Evolutionary conservation across 2,888 invertebrate genomes (phyloP).

Genomic region (Antheraea yamamai): DNA sequence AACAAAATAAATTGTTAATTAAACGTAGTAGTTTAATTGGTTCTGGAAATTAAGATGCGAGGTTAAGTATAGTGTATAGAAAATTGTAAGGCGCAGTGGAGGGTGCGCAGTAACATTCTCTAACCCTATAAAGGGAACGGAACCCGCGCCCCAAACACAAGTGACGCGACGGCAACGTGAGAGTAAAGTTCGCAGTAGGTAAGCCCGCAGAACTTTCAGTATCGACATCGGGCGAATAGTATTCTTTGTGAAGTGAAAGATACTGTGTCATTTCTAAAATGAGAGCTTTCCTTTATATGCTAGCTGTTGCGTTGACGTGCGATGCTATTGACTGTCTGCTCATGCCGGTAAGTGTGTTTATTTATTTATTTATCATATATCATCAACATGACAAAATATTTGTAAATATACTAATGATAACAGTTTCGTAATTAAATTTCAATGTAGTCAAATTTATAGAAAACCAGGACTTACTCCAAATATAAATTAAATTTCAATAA

Average conservation of each 20-base stretch:
- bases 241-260: constrained; percentile 53
- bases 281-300: constrained; percentile 59
- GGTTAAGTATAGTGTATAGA: constrained; percentile 27
- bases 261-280: constrained; percentile 50
- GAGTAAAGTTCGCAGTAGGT: constrained; percentile 43
- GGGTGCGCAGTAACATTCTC: constrained; percentile 69
- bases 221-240: constrained; percentile 28
- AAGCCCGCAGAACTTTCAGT: constrained; percentile 49
- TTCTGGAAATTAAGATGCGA: background rate
- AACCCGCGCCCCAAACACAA: constrained; percentile 70
- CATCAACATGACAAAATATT: too few relatives aligned
- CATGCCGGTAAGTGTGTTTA: constrained; percentile 62
- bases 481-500: too few relatives aligned
- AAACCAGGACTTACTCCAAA: too few relatives aligned
- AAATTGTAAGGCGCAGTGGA: constrained; percentile 58
- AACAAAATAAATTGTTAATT: background rate
- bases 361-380: too few relatives aligned
- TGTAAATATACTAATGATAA: too few relatives aligned
- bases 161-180: constrained; percentile 58
- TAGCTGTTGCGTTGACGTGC: constrained; percentile 56
- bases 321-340: constrained; percentile 59
- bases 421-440: too few relatives aligned
- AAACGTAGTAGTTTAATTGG: background rate
- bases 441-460: too few relatives aligned
- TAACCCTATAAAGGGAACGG: constrained; percentile 70